These are phyloP conservation scores for Oxystoma pomonae DNA, from an alignment of 2,888 invertebrate genomes.

Conservation along the genomic window DNA sequence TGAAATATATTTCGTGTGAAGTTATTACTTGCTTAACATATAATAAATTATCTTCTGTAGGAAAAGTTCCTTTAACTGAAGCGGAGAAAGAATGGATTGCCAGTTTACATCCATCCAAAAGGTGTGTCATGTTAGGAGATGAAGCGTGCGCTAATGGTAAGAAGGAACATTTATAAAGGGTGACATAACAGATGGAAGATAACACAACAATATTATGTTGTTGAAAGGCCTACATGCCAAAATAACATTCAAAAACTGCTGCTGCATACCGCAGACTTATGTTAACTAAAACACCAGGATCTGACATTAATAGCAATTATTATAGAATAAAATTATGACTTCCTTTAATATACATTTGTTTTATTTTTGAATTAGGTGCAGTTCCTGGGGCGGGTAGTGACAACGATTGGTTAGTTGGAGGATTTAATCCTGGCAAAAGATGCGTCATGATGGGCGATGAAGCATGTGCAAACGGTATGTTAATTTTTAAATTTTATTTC, in stretches of 20 bases:
- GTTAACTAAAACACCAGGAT: too few species aligned
- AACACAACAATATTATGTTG: too few species aligned
- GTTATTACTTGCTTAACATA: too few species aligned
- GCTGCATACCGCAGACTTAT: too few species aligned
- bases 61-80: constrained; percentile 10
- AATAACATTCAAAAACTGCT: too few species aligned
- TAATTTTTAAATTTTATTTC: background rate
- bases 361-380: constrained; percentile 18
- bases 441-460: constrained; percentile 52
- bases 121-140: constrained; percentile 50
- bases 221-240: too few species aligned
- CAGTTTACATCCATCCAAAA: constrained; percentile 21
- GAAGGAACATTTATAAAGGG: too few species aligned
- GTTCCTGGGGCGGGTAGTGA: constrained; percentile 31
- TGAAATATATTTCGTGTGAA: too few species aligned
- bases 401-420: constrained; percentile 27
- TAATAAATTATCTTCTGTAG: too few species aligned
- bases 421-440: constrained; percentile 32
- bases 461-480: constrained; percentile 48
- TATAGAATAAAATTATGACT: background rate
- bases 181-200: too few species aligned
- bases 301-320: too few species aligned
- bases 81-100: background rate
- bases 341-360: background rate
- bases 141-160: constrained; percentile 40